Percentiles rank a stretch among this genome's conserved stretches.
These are phyloP conservation scores for Syrrhaptes paradoxus DNA, from an alignment of 2,113 vertebrate species.

Conservation along the genomic window DNA sequence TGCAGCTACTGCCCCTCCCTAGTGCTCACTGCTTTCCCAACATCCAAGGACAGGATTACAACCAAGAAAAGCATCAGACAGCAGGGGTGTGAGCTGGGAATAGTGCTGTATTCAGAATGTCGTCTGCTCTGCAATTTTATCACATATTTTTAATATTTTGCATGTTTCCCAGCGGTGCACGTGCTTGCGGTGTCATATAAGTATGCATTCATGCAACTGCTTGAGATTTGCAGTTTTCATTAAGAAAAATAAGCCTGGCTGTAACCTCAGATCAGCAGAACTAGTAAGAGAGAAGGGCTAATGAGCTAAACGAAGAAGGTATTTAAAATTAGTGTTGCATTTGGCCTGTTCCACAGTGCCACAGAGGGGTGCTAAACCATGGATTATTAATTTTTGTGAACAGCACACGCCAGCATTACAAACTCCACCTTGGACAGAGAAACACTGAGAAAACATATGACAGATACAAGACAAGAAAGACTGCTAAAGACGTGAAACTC, in stretches of 20 bases:
- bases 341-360: background rate
- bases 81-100: background rate
- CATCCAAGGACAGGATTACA: background rate
- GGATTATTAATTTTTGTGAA: background rate
- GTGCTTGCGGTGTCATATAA: background rate
- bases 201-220: background rate
- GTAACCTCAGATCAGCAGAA: background rate
- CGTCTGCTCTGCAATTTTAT: background rate
- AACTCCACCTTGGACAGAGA: background rate
- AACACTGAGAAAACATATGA: background rate
- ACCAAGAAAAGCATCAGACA: background rate
- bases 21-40: background rate
- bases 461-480: background rate
- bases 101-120: background rate
- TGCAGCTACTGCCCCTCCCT: background rate
- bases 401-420: background rate
- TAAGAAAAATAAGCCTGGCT: background rate
- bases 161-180: background rate
- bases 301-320: background rate
- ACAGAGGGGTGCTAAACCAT: background rate
- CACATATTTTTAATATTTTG: background rate
- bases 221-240: background rate
- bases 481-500: fast-evolving
- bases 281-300: background rate
- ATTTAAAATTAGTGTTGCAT: background rate